Evolutionary conservation across 2,888 invertebrate genomes (phyloP).

Genomic region (Drosophila cognata): DNA sequence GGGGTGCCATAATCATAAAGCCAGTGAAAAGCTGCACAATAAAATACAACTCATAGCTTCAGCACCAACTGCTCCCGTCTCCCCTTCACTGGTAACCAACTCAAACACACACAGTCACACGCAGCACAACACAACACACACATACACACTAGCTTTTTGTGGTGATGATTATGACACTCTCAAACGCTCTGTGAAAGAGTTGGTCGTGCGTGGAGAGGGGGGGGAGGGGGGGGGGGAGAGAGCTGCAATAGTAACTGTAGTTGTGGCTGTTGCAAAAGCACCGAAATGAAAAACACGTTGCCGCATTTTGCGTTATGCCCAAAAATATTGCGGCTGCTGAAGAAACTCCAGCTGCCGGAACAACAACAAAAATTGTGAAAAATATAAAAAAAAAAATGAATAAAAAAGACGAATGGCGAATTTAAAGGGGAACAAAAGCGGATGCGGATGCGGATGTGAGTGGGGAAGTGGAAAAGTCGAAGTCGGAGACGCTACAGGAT

Average conservation of each 20-base stretch:
- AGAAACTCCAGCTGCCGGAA: conserved; percentile 30
- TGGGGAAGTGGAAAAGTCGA: conserved; percentile 15
- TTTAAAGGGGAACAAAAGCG: conserved; percentile 43
- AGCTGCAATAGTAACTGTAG: conserved; percentile 7
- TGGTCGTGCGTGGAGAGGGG: conserved; percentile 48
- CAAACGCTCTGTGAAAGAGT: conserved; percentile 38
- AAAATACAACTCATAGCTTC: conserved; percentile 44
- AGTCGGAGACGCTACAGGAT: conserved; percentile 35
- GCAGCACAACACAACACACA: not conserved
- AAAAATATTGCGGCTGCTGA: conserved; percentile 54
- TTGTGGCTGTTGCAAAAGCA: not conserved
- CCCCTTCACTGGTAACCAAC: not conserved
- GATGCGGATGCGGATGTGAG: conserved; percentile 51
- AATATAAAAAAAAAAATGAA: conserved; percentile 7
- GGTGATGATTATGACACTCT: conserved; percentile 64
- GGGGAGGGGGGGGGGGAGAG: not conserved
- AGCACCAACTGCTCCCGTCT: not conserved
- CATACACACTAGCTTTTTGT: conserved; percentile 9
- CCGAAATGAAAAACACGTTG: conserved; percentile 59
- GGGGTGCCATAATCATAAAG: conserved; percentile 73
- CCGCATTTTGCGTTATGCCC: conserved; percentile 41
- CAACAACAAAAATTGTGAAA: conserved; percentile 6
- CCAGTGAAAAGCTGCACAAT: conserved; percentile 69
- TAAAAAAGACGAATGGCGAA: conserved; percentile 18
- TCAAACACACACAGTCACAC: not conserved